These are phyloP conservation scores for Larimichthys polyactis DNA, from an alignment of 2,113 vertebrate genomes.

Conservation along the genomic window DNA sequence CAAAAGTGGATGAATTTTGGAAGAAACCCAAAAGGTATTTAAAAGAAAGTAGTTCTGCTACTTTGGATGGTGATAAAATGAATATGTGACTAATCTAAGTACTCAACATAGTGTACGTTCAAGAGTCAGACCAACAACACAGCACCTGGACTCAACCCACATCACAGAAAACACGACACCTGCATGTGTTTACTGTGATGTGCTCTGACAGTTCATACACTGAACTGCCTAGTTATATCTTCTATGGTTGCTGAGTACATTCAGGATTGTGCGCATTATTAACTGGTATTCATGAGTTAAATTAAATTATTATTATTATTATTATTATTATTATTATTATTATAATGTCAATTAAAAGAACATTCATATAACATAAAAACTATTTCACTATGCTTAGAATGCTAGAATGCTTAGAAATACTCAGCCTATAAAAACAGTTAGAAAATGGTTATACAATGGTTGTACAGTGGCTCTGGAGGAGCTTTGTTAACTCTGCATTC, in stretches of 20 bases:
- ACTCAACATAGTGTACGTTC: not conserved
- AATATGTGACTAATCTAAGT: not conserved
- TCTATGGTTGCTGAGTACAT: not conserved
- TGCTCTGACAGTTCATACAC: not conserved
- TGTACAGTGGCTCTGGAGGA: not conserved
- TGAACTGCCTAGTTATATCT: not conserved
- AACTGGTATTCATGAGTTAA: conserved; percentile 6
- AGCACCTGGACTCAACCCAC: not conserved
- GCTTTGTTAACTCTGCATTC: not conserved
- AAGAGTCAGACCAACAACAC: not conserved
- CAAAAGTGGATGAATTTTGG: too few species aligned
- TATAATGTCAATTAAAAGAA: not conserved
- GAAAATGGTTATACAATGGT: too few species aligned
- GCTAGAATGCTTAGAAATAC: not conserved
- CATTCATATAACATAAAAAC: not conserved
- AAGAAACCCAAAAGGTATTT: not conserved
- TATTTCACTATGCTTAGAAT: too few species aligned
- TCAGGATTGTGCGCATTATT: not conserved
- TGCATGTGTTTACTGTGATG: not conserved
- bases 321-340: not conserved
- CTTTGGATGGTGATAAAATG: not conserved
- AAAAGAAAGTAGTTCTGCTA: not conserved
- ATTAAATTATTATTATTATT: not conserved
- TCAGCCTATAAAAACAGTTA: not conserved
- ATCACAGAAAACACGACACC: not conserved